A percentile compares a stretch with the other conserved stretches of the same genome.
These are phyloP conservation scores for Piaya cayana DNA, from an alignment of 2,113 vertebrate species.

Conservation along the genomic window DNA sequence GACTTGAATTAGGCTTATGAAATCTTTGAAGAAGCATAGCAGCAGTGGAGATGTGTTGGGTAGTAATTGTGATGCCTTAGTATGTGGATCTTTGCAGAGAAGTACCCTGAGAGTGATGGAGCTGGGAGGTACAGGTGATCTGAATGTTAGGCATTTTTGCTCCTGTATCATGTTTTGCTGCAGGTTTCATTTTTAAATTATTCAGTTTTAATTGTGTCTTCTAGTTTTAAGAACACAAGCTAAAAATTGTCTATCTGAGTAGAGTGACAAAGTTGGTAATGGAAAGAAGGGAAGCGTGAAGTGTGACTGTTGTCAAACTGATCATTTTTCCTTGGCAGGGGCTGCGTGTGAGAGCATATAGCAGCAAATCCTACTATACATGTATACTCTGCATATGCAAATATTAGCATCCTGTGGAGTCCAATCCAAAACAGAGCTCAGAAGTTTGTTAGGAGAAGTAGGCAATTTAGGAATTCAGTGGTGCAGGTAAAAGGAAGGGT, in stretches of 20 bases:
- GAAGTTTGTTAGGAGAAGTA: background rate
- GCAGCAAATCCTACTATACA: background rate
- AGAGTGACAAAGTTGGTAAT: background rate
- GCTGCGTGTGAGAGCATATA: background rate
- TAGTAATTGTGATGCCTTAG: background rate
- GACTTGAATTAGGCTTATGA: background rate
- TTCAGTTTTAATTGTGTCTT: background rate
- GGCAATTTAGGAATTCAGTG: background rate
- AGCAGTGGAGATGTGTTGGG: background rate
- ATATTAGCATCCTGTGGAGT: background rate
- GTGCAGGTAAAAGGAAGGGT: background rate
- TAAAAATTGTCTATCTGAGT: background rate
- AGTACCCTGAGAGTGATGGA: background rate
- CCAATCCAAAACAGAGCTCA: background rate
- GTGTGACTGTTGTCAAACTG: background rate
- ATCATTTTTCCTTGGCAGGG: background rate
- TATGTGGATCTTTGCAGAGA: background rate
- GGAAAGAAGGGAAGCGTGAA: background rate
- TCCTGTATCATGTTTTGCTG: background rate
- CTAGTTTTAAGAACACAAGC: background rate
- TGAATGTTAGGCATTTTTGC: background rate
- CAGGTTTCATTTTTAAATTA: background rate
- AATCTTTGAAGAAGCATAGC: background rate
- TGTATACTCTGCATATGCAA: background rate
- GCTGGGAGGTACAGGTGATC: background rate